Evolutionary conservation across 2,797 vertebrate genomes (phyloP).

Genomic region (Myotis vivesi): DNA sequence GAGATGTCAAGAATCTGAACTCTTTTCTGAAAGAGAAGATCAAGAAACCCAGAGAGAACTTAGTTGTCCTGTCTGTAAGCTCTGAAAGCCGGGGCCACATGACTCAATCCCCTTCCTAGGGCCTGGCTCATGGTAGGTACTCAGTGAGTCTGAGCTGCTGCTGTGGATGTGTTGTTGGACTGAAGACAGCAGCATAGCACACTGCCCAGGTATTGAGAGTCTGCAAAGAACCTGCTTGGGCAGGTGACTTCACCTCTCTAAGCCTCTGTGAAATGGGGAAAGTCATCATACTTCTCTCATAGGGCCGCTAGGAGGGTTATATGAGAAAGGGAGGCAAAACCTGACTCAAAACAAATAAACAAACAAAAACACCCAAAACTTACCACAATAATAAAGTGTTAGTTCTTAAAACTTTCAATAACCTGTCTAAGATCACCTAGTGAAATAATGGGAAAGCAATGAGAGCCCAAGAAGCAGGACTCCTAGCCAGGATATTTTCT

Average conservation of each 20-base stretch:
- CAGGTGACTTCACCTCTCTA: not conserved
- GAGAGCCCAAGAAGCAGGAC: not conserved
- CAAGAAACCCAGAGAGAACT: not conserved
- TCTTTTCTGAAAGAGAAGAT: not conserved
- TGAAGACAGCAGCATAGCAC: not conserved
- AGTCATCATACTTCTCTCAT: not conserved
- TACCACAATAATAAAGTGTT: not conserved
- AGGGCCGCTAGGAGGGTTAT: not conserved
- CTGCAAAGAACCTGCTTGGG: not conserved
- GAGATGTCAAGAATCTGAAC: not conserved
- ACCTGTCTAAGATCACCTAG: not conserved
- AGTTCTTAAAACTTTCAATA: not conserved
- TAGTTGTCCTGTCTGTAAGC: not conserved
- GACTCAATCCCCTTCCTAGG: fast-evolving
- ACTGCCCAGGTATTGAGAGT: not conserved
- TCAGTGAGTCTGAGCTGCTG: not conserved
- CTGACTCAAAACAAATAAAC: not conserved
- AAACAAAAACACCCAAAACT: not conserved
- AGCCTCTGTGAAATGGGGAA: not conserved
- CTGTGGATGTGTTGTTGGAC: not conserved
- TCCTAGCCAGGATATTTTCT: not conserved
- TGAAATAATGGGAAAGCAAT: not conserved
- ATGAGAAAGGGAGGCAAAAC: not conserved
- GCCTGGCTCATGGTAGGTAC: fast-evolving
- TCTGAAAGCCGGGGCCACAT: not conserved